Conservation (phyloP, 2,113 vertebrate genomes). For the Prochilodus magdalenae region DNA sequence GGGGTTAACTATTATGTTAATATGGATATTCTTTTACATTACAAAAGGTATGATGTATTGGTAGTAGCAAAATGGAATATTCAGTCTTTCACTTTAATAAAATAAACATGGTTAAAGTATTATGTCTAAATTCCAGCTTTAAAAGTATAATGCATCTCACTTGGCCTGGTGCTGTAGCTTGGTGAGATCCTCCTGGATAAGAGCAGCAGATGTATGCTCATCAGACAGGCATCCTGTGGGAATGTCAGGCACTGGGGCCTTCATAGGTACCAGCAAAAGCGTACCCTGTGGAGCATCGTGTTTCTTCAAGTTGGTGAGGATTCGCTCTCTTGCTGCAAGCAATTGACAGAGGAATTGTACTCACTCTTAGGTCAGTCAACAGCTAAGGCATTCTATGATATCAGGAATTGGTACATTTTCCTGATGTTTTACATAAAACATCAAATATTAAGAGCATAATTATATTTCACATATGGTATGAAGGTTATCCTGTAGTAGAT, state of each 20-base stretch:
- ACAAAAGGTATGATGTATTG: no score
- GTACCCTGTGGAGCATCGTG: slow-evolving; percentile 80
- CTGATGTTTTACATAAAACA: no score
- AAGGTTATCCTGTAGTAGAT: no score
- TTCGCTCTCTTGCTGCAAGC: slow-evolving; percentile 84
- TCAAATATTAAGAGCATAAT: no score
- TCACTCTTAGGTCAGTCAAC: neutral
- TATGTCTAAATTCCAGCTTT: neutral
- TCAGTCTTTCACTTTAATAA: no score
- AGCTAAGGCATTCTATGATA: no score
- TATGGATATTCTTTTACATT: neutral
- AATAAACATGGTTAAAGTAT: no score
- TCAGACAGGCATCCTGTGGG: slow-evolving; percentile 78
- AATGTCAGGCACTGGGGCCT: slow-evolving; percentile 86
- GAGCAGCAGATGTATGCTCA: slow-evolving; percentile 78
- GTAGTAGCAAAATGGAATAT: no score
- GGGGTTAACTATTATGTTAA: no score
- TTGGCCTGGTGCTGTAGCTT: slow-evolving; percentile 87
- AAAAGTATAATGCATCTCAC: slow-evolving; percentile 13
- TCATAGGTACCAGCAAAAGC: slow-evolving; percentile 77
- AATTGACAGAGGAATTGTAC: slow-evolving; percentile 30
- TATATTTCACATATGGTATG: no score
- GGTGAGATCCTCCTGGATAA: slow-evolving; percentile 82
- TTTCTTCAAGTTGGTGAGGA: slow-evolving; percentile 88
- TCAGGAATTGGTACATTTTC: no score